These are phyloP conservation scores for Semnornis frantzii DNA, from an alignment of 2,113 vertebrate species.

Conservation along the genomic window DNA sequence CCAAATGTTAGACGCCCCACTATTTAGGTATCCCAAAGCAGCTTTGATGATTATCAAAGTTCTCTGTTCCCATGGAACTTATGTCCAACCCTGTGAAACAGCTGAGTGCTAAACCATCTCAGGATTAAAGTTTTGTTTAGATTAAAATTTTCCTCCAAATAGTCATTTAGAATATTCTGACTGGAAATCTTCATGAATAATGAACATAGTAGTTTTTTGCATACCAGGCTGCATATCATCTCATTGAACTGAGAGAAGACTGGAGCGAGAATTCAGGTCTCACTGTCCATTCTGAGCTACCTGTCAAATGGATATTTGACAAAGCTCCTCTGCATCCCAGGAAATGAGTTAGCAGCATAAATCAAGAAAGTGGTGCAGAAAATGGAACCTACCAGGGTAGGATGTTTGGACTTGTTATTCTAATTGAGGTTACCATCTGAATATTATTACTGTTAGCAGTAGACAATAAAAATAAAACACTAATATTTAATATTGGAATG, in stretches of 20 bases:
- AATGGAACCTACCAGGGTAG: neutral
- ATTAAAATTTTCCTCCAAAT: neutral
- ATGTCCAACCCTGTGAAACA: neutral
- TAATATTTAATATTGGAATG: conserved; percentile 40
- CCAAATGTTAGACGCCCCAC: neutral
- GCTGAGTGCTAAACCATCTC: neutral
- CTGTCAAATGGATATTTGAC: conserved; percentile 3
- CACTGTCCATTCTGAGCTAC: neutral
- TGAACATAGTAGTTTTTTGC: neutral
- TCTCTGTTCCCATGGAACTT: neutral
- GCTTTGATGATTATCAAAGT: neutral
- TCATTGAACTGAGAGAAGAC: neutral
- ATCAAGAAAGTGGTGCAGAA: neutral
- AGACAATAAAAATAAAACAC: conserved; percentile 24
- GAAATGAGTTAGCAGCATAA: conserved; percentile 11
- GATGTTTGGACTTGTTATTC: neutral
- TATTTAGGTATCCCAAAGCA: neutral
- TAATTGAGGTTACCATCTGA: conserved; percentile 20
- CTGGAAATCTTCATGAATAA: neutral
- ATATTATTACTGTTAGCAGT: conserved; percentile 16
- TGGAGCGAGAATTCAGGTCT: neutral
- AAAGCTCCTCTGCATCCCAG: neutral
- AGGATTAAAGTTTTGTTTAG: neutral
- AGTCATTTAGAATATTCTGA: neutral
- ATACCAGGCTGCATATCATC: neutral